These are phyloP conservation scores for Potamilus streckersoni DNA, from an alignment of 1,140 invertebrate species.

Conservation along the genomic window DNA sequence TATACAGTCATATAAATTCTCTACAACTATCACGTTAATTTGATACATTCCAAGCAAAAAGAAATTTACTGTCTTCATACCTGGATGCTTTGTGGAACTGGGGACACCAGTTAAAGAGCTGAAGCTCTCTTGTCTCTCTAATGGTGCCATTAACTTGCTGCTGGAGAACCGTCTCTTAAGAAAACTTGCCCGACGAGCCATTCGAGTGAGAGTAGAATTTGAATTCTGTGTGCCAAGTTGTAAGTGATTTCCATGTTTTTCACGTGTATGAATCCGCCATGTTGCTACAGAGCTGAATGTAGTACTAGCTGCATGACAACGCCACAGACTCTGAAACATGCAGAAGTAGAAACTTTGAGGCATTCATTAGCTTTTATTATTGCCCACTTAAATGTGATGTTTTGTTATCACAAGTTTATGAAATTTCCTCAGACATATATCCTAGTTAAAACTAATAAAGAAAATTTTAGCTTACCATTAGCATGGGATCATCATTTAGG, in stretches of 20 bases:
- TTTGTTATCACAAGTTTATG: too few relatives aligned
- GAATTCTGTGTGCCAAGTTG: constrained; percentile 18
- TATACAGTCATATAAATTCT: too few relatives aligned
- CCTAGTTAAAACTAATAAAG: too few relatives aligned
- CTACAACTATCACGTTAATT: too few relatives aligned
- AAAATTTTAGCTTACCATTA: too few relatives aligned
- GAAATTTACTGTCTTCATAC: neutral
- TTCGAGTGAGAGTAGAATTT: constrained; percentile 43
- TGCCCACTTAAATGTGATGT: too few relatives aligned
- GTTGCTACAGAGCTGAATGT: constrained; percentile 62
- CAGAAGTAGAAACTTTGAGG: neutral
- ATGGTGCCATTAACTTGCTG: constrained; percentile 11
- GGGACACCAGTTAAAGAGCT: constrained; percentile 22
- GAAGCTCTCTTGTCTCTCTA: constrained; percentile 31
- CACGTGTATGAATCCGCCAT: constrained; percentile 64
- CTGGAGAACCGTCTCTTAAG: constrained; percentile 46
- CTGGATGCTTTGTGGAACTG: constrained; percentile 1
- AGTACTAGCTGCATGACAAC: constrained; percentile 84
- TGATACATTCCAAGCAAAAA: too few relatives aligned
- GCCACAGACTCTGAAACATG: constrained; percentile 88
- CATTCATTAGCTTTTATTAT: neutral
- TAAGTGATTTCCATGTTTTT: constrained; percentile 20
- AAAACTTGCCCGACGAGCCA: constrained; percentile 53
- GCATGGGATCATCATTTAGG: too few relatives aligned
- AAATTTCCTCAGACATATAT: too few relatives aligned